These are phyloP conservation scores for Sebastes cheni DNA, from an alignment of 2,797 vertebrate species.

Conservation along the genomic window DNA sequence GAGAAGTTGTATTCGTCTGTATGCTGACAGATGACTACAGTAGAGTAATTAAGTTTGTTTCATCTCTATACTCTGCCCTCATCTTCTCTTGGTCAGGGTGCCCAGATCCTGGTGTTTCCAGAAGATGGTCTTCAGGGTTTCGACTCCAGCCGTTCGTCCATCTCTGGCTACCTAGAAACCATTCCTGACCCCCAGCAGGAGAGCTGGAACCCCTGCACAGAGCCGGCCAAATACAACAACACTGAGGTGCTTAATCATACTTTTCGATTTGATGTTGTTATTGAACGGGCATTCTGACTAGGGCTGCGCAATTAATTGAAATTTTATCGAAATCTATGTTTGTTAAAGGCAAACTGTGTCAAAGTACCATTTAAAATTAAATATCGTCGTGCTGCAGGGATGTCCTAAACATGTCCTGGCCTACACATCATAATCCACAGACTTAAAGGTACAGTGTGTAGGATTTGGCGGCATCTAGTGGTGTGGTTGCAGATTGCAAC, in stretches of 20 bases:
- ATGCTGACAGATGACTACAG: background rate
- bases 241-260: slow-evolving; percentile 85
- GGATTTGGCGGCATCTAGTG: no score
- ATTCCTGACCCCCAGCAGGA: slow-evolving; percentile 81
- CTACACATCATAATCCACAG: no score
- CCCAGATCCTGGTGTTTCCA: slow-evolving; percentile 95
- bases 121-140: slow-evolving; percentile 95
- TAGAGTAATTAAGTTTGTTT: background rate
- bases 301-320: no score
- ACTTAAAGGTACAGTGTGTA: no score
- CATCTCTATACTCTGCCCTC: background rate
- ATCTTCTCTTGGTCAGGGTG: slow-evolving; percentile 79
- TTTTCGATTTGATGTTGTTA: background rate
- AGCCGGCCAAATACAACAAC: slow-evolving; percentile 83
- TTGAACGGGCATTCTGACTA: background rate
- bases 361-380: no score
- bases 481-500: no score
- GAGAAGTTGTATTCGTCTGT: background rate
- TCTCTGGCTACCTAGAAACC: slow-evolving; percentile 89
- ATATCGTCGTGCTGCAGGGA: no score
- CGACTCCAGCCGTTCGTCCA: slow-evolving; percentile 90
- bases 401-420: no score
- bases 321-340: no score
- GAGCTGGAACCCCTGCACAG: slow-evolving; percentile 92
- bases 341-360: no score